A percentile compares a stretch with the other conserved stretches of the same genome.
Conservation (phyloP, 2,888 invertebrate genomes). For the Drosophila fulvimacula region DNA sequence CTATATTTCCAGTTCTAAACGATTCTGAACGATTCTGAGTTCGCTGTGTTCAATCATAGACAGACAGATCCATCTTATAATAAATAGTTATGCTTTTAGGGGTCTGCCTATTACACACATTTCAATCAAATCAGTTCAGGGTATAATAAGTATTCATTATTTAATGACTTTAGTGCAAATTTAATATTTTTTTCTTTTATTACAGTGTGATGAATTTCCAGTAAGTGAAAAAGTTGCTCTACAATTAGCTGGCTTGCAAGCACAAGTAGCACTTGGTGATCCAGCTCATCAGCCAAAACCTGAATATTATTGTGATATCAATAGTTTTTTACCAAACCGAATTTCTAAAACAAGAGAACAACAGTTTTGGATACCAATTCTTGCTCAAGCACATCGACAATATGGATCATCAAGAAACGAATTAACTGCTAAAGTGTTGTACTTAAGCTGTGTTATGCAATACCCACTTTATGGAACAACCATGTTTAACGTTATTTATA, state of each 20-base stretch:
- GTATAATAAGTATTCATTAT: too few relatives aligned
- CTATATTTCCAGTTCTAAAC: too few relatives aligned
- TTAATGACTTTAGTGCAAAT: too few relatives aligned
- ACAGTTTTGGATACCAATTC: slow-evolving; percentile 94
- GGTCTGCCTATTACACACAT: too few relatives aligned
- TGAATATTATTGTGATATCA: slow-evolving; percentile 96
- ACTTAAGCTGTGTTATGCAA: slow-evolving; percentile 98
- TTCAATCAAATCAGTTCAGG: too few relatives aligned
- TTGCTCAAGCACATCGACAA: slow-evolving; percentile 94
- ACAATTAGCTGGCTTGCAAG: slow-evolving; percentile 96
- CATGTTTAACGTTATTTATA: slow-evolving; percentile 94
- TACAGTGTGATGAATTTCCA: slow-evolving; percentile 95
- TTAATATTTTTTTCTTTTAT: slow-evolving; percentile 1
- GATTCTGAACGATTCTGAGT: too few relatives aligned
- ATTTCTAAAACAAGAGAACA: slow-evolving; percentile 91
- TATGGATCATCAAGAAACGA: slow-evolving; percentile 97
- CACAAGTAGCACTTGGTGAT: slow-evolving; percentile 96
- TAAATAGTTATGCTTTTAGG: too few relatives aligned
- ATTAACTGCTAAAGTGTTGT: slow-evolving; percentile 95
- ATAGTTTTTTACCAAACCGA: slow-evolving; percentile 94
- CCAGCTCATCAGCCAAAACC: slow-evolving; percentile 89
- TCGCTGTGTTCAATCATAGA: too few relatives aligned
- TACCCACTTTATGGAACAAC: slow-evolving; percentile 96
- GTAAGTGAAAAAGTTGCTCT: slow-evolving; percentile 97
- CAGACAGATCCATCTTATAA: too few relatives aligned